These are phyloP conservation scores for Oppia nitens DNA, from an alignment of 1,140 invertebrate genomes.

Conservation along the genomic window DNA sequence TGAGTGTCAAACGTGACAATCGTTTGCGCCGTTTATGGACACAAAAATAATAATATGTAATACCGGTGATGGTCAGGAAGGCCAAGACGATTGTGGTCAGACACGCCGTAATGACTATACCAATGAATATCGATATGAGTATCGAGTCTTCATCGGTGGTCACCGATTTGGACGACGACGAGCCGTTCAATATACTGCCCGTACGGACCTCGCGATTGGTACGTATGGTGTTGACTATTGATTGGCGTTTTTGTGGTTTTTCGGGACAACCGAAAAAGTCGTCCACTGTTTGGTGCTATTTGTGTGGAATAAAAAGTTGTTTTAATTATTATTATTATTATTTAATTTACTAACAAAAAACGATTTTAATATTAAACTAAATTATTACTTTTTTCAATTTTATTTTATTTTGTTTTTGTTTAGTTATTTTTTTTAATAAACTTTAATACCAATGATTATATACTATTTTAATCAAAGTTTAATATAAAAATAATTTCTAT, in stretches of 20 bases:
- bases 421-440: too few relatives aligned
- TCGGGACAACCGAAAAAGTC: constrained; percentile 14
- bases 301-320: neutral
- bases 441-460: too few relatives aligned
- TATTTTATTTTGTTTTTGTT: too few relatives aligned
- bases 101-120: constrained; percentile 9
- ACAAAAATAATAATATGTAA: neutral
- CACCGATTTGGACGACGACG: neutral
- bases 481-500: too few relatives aligned
- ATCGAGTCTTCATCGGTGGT: constrained; percentile 4
- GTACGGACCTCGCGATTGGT: neutral
- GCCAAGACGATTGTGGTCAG: constrained; percentile 3
- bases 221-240: neutral
- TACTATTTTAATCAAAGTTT: too few relatives aligned
- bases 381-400: too few relatives aligned
- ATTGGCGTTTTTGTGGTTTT: neutral
- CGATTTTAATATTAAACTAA: neutral
- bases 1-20: neutral
- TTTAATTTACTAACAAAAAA: neutral
- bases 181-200: neutral
- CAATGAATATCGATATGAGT: constrained; percentile 9
- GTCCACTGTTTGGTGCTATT: constrained; percentile 7
- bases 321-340: neutral
- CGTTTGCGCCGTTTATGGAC: constrained; percentile 1
- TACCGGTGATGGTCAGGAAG: constrained; percentile 8